Evolutionary conservation across 2,888 invertebrate genomes (phyloP).

Genomic region (Hyles lineata): DNA sequence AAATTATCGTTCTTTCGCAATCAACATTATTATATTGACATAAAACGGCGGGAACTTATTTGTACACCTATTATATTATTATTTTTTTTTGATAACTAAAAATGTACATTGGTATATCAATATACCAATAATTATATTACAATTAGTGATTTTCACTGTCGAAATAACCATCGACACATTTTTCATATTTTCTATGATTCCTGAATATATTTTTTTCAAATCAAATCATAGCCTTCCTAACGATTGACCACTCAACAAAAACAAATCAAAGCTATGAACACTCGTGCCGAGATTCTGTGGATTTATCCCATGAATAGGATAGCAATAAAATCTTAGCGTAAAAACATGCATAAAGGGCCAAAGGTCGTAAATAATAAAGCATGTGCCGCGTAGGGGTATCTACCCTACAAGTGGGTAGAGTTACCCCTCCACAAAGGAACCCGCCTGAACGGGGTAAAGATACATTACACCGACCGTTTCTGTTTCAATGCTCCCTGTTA

Average conservation of each 20-base stretch:
- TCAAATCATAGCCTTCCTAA: not conserved
- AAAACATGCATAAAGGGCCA: conserved; percentile 80
- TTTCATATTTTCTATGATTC: too few relatives aligned
- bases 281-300: conserved; percentile 61
- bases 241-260: not conserved
- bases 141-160: too few relatives aligned
- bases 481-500: conserved; percentile 65
- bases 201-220: not conserved
- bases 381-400: conserved; percentile 66
- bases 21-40: too few relatives aligned
- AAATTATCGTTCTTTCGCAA: too few relatives aligned
- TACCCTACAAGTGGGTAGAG: conserved; percentile 73
- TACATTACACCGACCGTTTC: conserved; percentile 76
- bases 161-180: too few relatives aligned
- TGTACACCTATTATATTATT: too few relatives aligned
- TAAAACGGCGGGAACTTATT: too few relatives aligned
- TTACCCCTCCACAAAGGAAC: conserved; percentile 77
- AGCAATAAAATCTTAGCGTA: conserved; percentile 83
- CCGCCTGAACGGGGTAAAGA: conserved; percentile 69
- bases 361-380: conserved; percentile 83
- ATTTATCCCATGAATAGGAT: conserved; percentile 77
- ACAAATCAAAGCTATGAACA: not conserved
- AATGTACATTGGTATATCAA: too few relatives aligned
- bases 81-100: too few relatives aligned
- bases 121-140: too few relatives aligned